phyloP scores from a whole-genome alignment of 2,113 vertebrate species.

The Pampusana beccarii region DNA sequence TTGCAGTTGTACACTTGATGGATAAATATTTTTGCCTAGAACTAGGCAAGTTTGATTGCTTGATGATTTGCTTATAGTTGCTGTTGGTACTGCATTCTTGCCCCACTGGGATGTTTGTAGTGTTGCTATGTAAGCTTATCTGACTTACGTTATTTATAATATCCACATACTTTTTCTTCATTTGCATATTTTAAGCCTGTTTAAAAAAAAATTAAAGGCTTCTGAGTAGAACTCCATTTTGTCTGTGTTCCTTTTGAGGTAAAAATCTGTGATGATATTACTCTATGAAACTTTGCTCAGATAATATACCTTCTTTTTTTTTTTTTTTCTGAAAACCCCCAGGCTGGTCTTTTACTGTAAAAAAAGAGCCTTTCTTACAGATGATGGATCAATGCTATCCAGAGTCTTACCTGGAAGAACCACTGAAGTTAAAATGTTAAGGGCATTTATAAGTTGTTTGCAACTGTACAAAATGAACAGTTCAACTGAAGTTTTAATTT shows the following conservation, averaged over 20 bases:
- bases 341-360: not conserved
- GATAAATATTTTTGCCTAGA: not conserved
- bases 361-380: not conserved
- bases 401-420: not conserved
- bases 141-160: slow-evolving; percentile 42
- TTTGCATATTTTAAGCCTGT: slow-evolving; percentile 6
- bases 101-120: not conserved
- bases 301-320: not conserved
- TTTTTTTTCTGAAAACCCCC: not conserved
- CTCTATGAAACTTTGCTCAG: not conserved
- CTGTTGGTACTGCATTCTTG: slow-evolving; percentile 3
- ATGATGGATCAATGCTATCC: not conserved
- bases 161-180: not conserved
- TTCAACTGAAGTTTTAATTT: not conserved
- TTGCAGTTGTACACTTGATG: not conserved
- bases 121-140: not conserved
- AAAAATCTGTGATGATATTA: not conserved
- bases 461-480: not conserved
- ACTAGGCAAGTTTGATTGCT: not conserved
- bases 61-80: not conserved
- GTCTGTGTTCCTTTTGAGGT: not conserved
- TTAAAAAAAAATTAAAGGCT: not conserved
- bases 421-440: not conserved
- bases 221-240: not conserved
- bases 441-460: not conserved